phyloP scores from a whole-genome alignment of 2,113 vertebrate species.

The Dicerorhinus sumatrensis region DNA sequence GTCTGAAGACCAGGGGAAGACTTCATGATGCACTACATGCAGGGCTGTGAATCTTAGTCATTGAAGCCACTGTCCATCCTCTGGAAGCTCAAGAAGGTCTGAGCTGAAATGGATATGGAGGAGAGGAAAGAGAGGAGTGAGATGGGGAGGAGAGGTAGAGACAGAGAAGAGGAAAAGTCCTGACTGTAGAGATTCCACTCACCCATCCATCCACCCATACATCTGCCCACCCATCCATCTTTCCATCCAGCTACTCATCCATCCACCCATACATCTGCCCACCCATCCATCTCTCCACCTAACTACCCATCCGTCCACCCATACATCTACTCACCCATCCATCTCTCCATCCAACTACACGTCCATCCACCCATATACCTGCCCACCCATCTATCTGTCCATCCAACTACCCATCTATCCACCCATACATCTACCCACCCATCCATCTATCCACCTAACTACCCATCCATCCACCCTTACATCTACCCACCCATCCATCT shows the following conservation, averaged over 20 bases:
- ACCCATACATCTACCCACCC: fast-evolving
- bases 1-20: neutral
- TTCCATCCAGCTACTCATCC: neutral
- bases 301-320: fast-evolving
- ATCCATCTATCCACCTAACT: fast-evolving
- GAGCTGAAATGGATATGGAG: neutral
- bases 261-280: neutral
- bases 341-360: neutral
- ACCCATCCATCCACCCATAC: neutral
- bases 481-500: fast-evolving
- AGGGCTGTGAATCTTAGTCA: neutral
- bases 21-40: neutral
- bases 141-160: neutral
- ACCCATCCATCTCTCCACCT: neutral
- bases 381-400: neutral
- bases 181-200: neutral
- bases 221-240: neutral
- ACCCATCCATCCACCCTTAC: fast-evolving
- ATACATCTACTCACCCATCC: neutral
- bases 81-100: neutral
- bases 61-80: neutral
- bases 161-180: neutral
- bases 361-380: neutral
- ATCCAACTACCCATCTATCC: neutral
- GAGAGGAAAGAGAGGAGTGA: neutral